A percentile compares a stretch with the other conserved stretches of the same genome.
These are phyloP conservation scores for Zophobas atratus DNA, from an alignment of 1,140 invertebrate species.

Conservation along the genomic window DNA sequence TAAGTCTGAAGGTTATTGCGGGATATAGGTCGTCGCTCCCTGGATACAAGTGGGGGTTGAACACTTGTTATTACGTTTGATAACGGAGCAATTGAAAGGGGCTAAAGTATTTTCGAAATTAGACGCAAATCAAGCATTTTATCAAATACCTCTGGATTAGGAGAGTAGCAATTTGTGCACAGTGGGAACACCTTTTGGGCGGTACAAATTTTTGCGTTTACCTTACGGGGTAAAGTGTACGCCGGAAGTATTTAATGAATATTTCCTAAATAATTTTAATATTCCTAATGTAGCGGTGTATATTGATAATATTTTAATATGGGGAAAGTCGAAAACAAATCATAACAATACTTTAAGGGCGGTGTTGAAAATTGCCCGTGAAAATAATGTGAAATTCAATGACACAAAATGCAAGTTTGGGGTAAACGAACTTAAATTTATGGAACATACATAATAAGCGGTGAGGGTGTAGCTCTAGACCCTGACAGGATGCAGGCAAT, in stretches of 20 bases:
- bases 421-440: conserved; percentile 63
- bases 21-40: too few species aligned
- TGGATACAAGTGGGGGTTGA: too few species aligned
- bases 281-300: conserved; percentile 62
- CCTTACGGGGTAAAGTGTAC: conserved; percentile 62
- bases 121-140: conserved; percentile 67
- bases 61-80: too few species aligned
- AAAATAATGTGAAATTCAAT: conserved; percentile 56
- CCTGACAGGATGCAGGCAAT: conserved; percentile 58
- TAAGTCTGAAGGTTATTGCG: too few species aligned
- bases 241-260: conserved; percentile 66
- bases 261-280: conserved; percentile 63
- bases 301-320: conserved; percentile 67
- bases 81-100: conserved; percentile 32
- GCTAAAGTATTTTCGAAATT: conserved; percentile 68
- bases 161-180: conserved; percentile 64
- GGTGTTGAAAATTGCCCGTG: conserved; percentile 53
- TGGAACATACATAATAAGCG: conserved; percentile 59
- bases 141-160: conserved; percentile 52
- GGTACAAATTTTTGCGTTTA: conserved; percentile 63
- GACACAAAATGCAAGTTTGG: conserved; percentile 63
- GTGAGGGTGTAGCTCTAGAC: conserved; percentile 57
- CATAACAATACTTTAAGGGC: conserved; percentile 58
- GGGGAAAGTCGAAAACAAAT: conserved; percentile 54
- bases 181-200: conserved; percentile 67